phyloP scores from a whole-genome alignment of 2,888 invertebrate genomes.

The Beris morrisii region DNA sequence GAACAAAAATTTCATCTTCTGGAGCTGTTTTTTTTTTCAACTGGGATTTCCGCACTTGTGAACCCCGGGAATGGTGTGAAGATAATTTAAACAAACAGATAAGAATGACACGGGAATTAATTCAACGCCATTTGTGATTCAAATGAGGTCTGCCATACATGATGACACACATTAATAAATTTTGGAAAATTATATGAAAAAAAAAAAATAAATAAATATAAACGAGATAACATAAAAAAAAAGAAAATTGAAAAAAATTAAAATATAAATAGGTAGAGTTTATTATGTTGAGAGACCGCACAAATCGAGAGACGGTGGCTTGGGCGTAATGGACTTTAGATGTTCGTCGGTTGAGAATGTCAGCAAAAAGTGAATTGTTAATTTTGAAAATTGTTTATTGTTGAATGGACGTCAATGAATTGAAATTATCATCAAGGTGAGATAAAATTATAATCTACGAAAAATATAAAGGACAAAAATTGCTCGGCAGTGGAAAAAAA shows the following conservation, averaged over 20 bases:
- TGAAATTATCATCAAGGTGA: too few species aligned
- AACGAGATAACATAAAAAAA: background rate
- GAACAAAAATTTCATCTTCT: conserved; percentile 13
- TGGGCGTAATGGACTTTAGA: conserved; percentile 32
- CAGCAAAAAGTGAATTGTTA: conserved; percentile 21
- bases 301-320: conserved; percentile 25
- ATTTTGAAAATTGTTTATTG: conserved; percentile 9
- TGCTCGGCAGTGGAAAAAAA: too few species aligned
- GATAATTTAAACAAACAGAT: conserved; percentile 40
- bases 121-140: conserved; percentile 39
- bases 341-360: conserved; percentile 20
- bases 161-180: conserved; percentile 39
- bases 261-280: conserved; percentile 29
- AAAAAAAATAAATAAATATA: conserved; percentile 26
- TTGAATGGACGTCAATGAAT: too few species aligned
- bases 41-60: conserved; percentile 29
- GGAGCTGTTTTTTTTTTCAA: conserved; percentile 3
- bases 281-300: conserved; percentile 24
- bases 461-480: too few species aligned
- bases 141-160: conserved; percentile 40
- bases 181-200: conserved; percentile 32
- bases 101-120: conserved; percentile 37
- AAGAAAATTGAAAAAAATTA: conserved; percentile 14
- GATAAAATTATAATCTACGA: too few species aligned
- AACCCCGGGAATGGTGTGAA: conserved; percentile 25